Evolutionary conservation across 1,140 invertebrate genomes (phyloP), one percentile per base, ranked within the genome.

Genomic region (Leptinotarsa texana): DNA sequence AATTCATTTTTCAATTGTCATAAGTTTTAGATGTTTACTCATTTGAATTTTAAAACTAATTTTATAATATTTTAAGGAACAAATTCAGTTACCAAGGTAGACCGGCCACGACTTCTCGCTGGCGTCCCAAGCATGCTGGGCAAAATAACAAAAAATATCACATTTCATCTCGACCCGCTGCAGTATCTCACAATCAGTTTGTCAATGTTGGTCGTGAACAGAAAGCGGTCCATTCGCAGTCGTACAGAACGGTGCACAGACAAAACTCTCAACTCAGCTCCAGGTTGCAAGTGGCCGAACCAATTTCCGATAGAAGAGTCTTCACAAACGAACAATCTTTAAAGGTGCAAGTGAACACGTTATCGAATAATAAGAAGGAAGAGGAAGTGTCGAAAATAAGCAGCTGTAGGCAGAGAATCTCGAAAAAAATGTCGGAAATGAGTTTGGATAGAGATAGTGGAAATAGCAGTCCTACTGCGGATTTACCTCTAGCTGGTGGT

Each of bases 101-200:
- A 22, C 42, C 69, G 5, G 15, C 51, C n/a, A 17, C 15, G 1
- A 57, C 51, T 57, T 57, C 47, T 66, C 77, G 62, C 18, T 81
- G 80, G 78, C 68, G 78, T 3, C 76, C 81, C 4, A 80, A 78
- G 18, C 73, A 78, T 49, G 24, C 69, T 21, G 48, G 61, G 17
- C n/a, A 68, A 49, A 22, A 67, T 17, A 22, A 47, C 69, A 74
- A 74, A 65, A 68, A 65, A 0, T 65, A 75, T 15, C 71, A 62
- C 27, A 69, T 63, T 4, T 74, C 79, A 17, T 71, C 75, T 48
- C 49, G 79, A 65, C 74, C 74, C 13, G 74, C 76, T 15, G 74
- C 75, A 3, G 76, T 81, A 2, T 61, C 63, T 3, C 80, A 83
- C 66, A 76, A 78, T 33, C 82, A 83, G 70, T 80, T 82, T 69